These are phyloP conservation scores for Exaiptasia diaphana DNA, from an alignment of 64 coral and sea anemone genomes.

Conservation along the genomic window DNA sequence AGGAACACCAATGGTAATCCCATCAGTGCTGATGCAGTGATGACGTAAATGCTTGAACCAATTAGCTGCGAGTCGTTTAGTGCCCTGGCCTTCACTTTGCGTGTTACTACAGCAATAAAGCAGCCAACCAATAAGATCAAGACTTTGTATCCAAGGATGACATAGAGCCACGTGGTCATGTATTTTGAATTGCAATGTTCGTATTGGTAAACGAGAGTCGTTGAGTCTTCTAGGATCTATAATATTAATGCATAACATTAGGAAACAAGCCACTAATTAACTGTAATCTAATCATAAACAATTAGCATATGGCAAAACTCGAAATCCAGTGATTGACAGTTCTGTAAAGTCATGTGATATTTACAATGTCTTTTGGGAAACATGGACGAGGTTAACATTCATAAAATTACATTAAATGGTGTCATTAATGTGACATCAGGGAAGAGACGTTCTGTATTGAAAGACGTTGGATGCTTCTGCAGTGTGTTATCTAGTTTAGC, in stretches of 20 bases:
- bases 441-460: too few species aligned
- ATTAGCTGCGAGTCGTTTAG: conserved; percentile 57
- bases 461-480: too few species aligned
- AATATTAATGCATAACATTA: not conserved
- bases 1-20: conserved; percentile 59
- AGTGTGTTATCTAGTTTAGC: too few species aligned
- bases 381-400: too few species aligned
- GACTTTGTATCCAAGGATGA: conserved; percentile 64
- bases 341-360: too few species aligned
- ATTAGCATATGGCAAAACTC: not conserved
- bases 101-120: conserved; percentile 63
- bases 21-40: conserved; percentile 8
- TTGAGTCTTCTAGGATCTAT: not conserved
- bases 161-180: conserved; percentile 58
- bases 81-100: conserved; percentile 29
- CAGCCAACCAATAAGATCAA: conserved; percentile 54
- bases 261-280: not conserved
- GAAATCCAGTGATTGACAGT: too few species aligned
- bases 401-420: too few species aligned
- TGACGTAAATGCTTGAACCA: conserved; percentile 19
- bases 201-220: conserved; percentile 13
- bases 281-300: not conserved
- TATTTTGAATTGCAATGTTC: conserved; percentile 45
- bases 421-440: too few species aligned
- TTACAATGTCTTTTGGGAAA: too few species aligned